Conservation (phyloP, 2,888 invertebrate genomes). For the Nebria brevicollis region DNA sequence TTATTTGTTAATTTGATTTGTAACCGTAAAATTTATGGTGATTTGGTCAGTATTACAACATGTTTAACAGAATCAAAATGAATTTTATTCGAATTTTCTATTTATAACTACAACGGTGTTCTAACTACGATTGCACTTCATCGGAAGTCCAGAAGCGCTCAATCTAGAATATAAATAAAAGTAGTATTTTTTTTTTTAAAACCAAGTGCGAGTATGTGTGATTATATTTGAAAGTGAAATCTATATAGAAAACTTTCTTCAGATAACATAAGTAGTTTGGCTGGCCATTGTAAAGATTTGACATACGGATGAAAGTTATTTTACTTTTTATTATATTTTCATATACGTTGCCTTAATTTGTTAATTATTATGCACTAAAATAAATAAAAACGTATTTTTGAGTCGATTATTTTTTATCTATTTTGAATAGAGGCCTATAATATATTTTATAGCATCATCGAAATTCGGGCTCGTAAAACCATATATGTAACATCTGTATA, state of each 20-base stretch:
- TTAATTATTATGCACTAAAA: too few species aligned
- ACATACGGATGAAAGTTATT: neutral
- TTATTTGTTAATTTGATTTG: too few species aligned
- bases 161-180: conserved; percentile 10
- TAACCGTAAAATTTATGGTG: too few species aligned
- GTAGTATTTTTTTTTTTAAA: neutral
- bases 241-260: conserved; percentile 16
- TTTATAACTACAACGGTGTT: neutral
- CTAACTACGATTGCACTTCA: neutral
- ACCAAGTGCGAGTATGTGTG: neutral
- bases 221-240: conserved; percentile 20
- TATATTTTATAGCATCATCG: too few species aligned
- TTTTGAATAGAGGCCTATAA: too few species aligned
- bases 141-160: conserved; percentile 12
- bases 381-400: too few species aligned
- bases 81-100: neutral
- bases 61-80: neutral
- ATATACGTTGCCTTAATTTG: neutral
- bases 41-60: neutral
- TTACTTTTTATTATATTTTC: neutral
- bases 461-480: too few species aligned
- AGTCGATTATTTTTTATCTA: too few species aligned
- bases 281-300: neutral
- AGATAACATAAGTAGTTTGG: neutral
- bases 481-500: too few species aligned